phyloP scores from a whole-genome alignment of 2,797 vertebrate genomes.

The Diglossa cyanea region DNA sequence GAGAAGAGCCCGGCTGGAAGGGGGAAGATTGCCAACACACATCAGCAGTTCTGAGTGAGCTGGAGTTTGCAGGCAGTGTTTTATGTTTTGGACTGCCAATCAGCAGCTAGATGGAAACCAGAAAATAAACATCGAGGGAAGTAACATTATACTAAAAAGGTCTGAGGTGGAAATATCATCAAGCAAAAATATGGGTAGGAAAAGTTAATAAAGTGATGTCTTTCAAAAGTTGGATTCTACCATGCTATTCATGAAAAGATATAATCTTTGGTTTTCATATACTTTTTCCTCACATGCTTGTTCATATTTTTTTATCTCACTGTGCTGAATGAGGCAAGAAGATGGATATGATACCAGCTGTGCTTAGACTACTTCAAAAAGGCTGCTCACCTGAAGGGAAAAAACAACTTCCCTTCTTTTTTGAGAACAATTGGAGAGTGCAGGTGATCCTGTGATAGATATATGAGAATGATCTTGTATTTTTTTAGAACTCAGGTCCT shows the following conservation, averaged over 20 bases:
- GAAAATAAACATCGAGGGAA: background rate
- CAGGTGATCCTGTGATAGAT: background rate
- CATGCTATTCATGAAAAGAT: background rate
- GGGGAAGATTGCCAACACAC: background rate
- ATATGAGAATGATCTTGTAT: background rate
- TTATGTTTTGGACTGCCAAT: background rate
- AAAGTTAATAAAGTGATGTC: background rate
- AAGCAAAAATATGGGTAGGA: background rate
- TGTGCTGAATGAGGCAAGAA: background rate
- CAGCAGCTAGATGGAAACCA: background rate
- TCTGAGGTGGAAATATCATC: background rate
- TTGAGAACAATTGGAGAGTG: background rate
- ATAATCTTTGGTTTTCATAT: background rate
- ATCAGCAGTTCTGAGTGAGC: background rate
- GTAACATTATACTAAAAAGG: background rate
- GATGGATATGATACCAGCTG: background rate
- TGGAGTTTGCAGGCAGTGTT: background rate
- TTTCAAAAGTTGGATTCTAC: conserved; percentile 10
- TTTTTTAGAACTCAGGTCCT: background rate
- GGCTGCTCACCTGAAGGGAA: background rate
- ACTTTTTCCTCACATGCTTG: background rate
- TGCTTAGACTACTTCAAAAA: background rate
- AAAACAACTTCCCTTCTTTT: background rate
- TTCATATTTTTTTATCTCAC: conserved; percentile 19
- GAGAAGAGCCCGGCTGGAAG: background rate